Evolutionary conservation across 2,113 vertebrate genomes (phyloP).

Genomic region (Corythoichthys intestinalis): DNA sequence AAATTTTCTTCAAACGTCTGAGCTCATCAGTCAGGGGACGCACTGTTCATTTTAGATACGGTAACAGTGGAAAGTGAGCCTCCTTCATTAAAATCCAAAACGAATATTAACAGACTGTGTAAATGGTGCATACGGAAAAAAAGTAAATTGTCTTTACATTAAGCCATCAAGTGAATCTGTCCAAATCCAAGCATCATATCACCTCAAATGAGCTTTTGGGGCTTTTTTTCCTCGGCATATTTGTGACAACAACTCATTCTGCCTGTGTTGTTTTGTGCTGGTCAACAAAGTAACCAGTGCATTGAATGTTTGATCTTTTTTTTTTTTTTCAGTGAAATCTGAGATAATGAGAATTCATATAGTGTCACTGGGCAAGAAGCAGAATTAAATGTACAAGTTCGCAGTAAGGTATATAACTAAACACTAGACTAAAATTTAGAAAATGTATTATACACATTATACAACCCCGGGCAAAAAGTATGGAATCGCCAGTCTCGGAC

Average conservation of each 20-base stretch:
- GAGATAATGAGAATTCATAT: no score
- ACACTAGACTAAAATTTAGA: no score
- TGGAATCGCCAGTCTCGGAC: no score
- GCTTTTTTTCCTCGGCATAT: not conserved
- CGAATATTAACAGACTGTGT: not conserved
- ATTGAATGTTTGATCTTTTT: not conserved
- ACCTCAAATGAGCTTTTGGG: not conserved
- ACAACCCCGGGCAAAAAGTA: no score
- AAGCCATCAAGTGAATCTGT: not conserved
- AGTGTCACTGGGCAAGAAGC: no score
- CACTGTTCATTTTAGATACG: not conserved
- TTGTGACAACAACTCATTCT: not conserved
- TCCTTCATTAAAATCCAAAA: not conserved
- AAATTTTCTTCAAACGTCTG: slow-evolving; percentile 39
- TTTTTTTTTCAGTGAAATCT: no score
- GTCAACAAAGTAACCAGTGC: not conserved
- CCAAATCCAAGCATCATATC: not conserved
- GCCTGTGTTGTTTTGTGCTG: not conserved
- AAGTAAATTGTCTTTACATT: not conserved
- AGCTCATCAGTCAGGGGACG: not conserved
- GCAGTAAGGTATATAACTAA: no score
- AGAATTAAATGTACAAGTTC: no score
- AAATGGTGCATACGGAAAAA: not conserved
- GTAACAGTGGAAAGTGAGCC: not conserved
- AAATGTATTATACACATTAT: no score